Conservation (phyloP, 2,888 invertebrate genomes). For the Drosophila longiperda region DNA sequence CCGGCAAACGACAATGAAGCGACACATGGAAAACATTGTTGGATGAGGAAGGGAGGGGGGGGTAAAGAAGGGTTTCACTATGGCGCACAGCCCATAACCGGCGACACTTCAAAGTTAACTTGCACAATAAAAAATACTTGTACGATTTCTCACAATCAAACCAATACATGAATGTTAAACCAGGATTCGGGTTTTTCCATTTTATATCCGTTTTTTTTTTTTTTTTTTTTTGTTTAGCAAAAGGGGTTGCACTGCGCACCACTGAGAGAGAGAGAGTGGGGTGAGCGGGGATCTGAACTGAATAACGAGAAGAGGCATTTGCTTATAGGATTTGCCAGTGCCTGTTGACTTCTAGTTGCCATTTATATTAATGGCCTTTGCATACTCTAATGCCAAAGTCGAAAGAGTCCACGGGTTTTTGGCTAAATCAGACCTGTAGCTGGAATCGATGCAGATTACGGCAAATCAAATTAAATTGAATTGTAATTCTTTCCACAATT, state of each 20-base stretch:
- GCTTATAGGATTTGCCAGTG: conserved; percentile 64
- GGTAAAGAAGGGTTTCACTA: conserved; percentile 13
- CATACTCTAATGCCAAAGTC: not conserved
- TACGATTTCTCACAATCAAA: conserved; percentile 4
- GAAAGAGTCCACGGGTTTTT: not conserved
- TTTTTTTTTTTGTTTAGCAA: not conserved
- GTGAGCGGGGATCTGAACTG: not conserved
- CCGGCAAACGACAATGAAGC: conserved; percentile 2
- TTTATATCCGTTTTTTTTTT: not conserved
- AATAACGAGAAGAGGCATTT: conserved; percentile 45
- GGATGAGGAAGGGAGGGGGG: not conserved
- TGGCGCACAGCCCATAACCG: conserved; percentile 56
- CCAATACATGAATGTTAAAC: not conserved
- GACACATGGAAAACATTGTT: not conserved
- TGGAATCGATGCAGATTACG: not conserved
- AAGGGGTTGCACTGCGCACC: conserved; percentile 12
- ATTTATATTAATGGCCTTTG: conserved; percentile 64
- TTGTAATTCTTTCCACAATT: not conserved
- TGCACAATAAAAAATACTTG: conserved; percentile 66
- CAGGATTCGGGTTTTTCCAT: not conserved
- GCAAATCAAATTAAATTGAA: not conserved
- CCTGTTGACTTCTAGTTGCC: conserved; percentile 75
- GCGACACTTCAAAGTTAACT: conserved; percentile 77
- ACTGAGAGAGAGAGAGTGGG: conserved; percentile 9
- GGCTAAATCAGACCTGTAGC: not conserved